Evolutionary conservation across 2,888 invertebrate species (phyloP).

Genomic region (Exephanes ischioxanthus): DNA sequence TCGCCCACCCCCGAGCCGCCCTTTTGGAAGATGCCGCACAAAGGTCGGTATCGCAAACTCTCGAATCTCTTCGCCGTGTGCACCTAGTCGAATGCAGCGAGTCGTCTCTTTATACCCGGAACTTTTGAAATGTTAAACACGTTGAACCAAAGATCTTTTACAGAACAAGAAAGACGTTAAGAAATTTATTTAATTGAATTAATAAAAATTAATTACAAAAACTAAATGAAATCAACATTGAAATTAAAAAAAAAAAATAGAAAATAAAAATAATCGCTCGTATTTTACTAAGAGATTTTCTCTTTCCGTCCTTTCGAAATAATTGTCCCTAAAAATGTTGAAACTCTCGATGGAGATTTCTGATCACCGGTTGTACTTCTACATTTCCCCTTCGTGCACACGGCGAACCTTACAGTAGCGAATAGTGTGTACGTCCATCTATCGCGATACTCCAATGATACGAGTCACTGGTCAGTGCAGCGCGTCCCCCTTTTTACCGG

Average conservation of each 20-base stretch:
- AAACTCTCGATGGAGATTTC: conserved; percentile 63
- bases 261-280: too few relatives aligned
- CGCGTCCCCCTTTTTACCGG: too few relatives aligned
- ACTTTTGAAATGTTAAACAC: too few relatives aligned
- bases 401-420: neutral
- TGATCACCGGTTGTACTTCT: conserved; percentile 8
- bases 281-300: too few relatives aligned
- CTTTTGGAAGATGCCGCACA: conserved; percentile 95
- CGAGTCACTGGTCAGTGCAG: too few relatives aligned
- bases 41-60: conserved; percentile 87
- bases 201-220: too few relatives aligned
- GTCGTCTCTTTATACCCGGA: too few relatives aligned
- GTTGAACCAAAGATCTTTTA: too few relatives aligned
- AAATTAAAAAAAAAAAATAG: too few relatives aligned
- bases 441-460: conserved; percentile 22
- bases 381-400: conserved; percentile 47
- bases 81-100: neutral
- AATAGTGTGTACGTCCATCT: neutral
- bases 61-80: neutral
- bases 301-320: neutral
- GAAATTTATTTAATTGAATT: too few relatives aligned
- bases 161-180: too few relatives aligned
- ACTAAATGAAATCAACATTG: too few relatives aligned
- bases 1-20: conserved; percentile 91
- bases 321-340: conserved; percentile 7